Conservation (phyloP, 2,113 vertebrate genomes). For the Thunnus maccoyii region DNA sequence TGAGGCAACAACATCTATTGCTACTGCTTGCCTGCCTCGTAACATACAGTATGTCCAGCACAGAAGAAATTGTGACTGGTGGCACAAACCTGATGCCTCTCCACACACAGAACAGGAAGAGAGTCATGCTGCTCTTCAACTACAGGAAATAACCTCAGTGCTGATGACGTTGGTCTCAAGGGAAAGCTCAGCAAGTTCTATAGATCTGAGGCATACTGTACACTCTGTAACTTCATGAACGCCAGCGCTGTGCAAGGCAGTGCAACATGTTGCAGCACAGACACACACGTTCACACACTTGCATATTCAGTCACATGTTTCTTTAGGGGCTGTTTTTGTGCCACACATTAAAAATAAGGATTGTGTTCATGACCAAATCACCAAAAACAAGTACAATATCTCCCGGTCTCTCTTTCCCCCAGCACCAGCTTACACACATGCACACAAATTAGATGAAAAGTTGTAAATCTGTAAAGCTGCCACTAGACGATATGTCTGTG, state of each 20-base stretch:
- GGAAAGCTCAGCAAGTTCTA: constrained; percentile 69
- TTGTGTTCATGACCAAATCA: constrained; percentile 23
- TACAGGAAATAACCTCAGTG: constrained; percentile 80
- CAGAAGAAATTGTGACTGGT: constrained; percentile 17
- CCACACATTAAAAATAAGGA: constrained; percentile 29
- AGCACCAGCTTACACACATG: constrained; percentile 47
- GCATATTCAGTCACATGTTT: not conserved
- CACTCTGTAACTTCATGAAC: constrained; percentile 35
- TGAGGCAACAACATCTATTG: not conserved
- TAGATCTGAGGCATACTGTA: constrained; percentile 54
- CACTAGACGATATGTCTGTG: constrained; percentile 71
- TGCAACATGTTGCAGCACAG: constrained; percentile 49
- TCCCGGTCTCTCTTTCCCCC: constrained; percentile 34
- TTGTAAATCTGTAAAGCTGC: constrained; percentile 72
- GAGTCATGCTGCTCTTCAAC: constrained; percentile 75
- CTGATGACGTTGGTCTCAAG: constrained; percentile 76
- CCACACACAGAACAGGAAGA: constrained; percentile 76
- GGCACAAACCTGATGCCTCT: constrained; percentile 52
- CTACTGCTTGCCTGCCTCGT: constrained; percentile 4
- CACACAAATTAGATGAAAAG: constrained; percentile 57
- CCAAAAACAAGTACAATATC: constrained; percentile 37
- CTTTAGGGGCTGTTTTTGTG: constrained; percentile 15
- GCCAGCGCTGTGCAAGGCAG: constrained; percentile 22
- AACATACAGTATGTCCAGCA: constrained; percentile 12
- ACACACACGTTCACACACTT: not conserved